phyloP scores from a whole-genome alignment of 2,797 vertebrate genomes.

The Synanceia verrucosa region DNA sequence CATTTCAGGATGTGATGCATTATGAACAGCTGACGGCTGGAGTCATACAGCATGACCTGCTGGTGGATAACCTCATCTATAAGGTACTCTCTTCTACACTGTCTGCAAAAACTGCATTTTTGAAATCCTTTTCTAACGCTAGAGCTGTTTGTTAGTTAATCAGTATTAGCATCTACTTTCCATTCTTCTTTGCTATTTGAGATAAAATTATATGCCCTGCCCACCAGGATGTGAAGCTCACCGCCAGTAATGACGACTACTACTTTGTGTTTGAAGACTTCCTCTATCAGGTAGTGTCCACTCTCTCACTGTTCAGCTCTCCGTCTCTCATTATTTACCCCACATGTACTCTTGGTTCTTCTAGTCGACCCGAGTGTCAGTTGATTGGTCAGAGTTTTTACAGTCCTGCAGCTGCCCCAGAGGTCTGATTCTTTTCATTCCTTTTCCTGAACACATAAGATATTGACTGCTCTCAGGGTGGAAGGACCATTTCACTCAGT shows the following conservation, averaged over 20 bases:
- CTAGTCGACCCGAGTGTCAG: no score
- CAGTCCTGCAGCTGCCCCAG: no score
- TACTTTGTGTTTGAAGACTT: slow-evolving; percentile 99
- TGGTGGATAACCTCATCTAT: slow-evolving; percentile 98
- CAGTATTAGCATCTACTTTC: background rate
- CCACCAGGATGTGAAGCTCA: slow-evolving; percentile 95
- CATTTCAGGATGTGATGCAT: slow-evolving; percentile 91
- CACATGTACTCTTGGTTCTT: background rate
- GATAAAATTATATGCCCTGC: background rate
- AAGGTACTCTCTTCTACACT: slow-evolving; percentile 82
- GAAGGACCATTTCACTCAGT: no score
- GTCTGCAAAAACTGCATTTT: no score
- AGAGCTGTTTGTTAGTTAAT: accelerated
- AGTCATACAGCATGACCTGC: slow-evolving; percentile 94
- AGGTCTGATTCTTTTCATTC: no score
- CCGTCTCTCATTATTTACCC: background rate
- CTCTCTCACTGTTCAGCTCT: background rate
- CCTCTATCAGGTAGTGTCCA: slow-evolving; percentile 92
- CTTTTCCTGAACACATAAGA: no score
- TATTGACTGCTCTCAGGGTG: no score
- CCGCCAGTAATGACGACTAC: slow-evolving; percentile 98
- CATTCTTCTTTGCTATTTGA: background rate
- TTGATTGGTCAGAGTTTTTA: no score
- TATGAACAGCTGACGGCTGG: slow-evolving; percentile 98
- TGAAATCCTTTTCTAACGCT: background rate